A percentile compares a stretch with the other conserved stretches of the same genome.
These are phyloP conservation scores for Danio choprae DNA, from an alignment of 2,797 vertebrate genomes.

Conservation along the genomic window DNA sequence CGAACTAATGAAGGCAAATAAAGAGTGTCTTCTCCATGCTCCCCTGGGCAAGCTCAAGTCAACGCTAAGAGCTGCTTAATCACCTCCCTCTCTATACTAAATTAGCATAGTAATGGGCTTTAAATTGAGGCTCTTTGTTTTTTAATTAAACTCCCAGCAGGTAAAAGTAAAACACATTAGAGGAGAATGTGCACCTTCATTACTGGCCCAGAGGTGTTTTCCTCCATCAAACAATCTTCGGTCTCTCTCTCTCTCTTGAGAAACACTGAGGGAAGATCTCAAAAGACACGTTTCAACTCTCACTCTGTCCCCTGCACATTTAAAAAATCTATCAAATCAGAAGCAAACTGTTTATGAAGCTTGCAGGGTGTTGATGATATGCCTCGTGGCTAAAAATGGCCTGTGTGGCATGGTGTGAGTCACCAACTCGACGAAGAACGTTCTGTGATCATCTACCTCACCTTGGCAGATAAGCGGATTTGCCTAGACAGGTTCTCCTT, in stretches of 20 bases:
- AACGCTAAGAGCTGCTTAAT: constrained; percentile 96
- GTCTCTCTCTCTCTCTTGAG: constrained; percentile 65
- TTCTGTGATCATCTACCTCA: constrained; percentile 36
- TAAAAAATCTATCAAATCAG: constrained; percentile 58
- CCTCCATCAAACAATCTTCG: constrained; percentile 75
- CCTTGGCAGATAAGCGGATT: constrained; percentile 28
- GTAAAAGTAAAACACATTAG: constrained; percentile 99
- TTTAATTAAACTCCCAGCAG: constrained; percentile 99
- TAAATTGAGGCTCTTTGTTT: constrained; percentile 99
- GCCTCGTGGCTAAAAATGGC: constrained; percentile 53
- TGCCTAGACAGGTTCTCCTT: constrained; percentile 51
- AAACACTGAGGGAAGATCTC: constrained; percentile 56
- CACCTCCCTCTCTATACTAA: constrained; percentile 92
- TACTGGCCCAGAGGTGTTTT: constrained; percentile 82
- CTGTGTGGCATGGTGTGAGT: constrained; percentile 40
- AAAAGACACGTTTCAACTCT: constrained; percentile 48
- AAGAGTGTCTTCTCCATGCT: constrained; percentile 87
- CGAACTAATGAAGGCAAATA: constrained; percentile 94
- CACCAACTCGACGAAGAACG: constrained; percentile 28
- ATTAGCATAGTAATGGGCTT: constrained; percentile 99
- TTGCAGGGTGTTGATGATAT: constrained; percentile 47
- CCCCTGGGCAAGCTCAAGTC: constrained; percentile 91
- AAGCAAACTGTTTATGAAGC: constrained; percentile 40
- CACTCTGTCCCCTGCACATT: constrained; percentile 43
- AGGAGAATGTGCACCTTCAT: constrained; percentile 87